Conservation (phyloP, 2,797 vertebrate species). For the Poeciliopsis paucimaculata region DNA sequence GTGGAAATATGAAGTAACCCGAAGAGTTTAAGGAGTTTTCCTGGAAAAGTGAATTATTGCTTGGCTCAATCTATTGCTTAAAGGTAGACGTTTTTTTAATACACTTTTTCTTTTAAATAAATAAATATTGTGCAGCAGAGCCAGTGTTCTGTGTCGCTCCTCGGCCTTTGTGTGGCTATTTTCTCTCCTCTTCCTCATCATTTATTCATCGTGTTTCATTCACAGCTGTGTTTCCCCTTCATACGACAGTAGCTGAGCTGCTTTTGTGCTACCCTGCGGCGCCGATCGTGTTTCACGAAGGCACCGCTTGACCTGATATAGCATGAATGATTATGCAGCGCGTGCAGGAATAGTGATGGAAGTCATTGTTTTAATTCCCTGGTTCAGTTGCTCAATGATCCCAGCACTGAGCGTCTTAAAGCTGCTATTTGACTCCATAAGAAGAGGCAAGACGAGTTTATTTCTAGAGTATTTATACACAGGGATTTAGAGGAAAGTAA, state of each 20-base stretch:
- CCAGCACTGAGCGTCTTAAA: not conserved
- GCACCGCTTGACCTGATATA: constrained; percentile 5
- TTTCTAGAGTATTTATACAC: not conserved
- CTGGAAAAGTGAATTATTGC: not conserved
- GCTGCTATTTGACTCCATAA: not conserved
- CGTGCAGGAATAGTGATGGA: not conserved
- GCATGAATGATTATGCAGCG: constrained; percentile 4
- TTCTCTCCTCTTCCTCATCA: constrained; percentile 38
- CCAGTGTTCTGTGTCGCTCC: constrained; percentile 18
- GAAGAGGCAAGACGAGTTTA: not conserved
- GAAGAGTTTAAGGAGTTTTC: not conserved
- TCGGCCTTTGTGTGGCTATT: constrained; percentile 14
- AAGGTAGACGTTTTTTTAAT: constrained; percentile 12
- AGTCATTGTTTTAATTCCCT: not conserved
- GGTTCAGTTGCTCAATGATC: not conserved
- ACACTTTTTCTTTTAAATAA: not conserved
- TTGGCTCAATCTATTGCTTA: not conserved
- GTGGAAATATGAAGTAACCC: not conserved
- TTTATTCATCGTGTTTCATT: constrained; percentile 57
- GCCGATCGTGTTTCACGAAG: constrained; percentile 53
- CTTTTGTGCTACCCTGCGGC: constrained; percentile 22
- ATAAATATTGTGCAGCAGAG: not conserved
- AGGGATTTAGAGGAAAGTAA: not conserved
- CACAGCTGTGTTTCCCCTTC: constrained; percentile 39
- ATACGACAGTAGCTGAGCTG: constrained; percentile 15